These are phyloP conservation scores for Eueides isabella DNA, from an alignment of 1,140 invertebrate genomes.

Conservation along the genomic window DNA sequence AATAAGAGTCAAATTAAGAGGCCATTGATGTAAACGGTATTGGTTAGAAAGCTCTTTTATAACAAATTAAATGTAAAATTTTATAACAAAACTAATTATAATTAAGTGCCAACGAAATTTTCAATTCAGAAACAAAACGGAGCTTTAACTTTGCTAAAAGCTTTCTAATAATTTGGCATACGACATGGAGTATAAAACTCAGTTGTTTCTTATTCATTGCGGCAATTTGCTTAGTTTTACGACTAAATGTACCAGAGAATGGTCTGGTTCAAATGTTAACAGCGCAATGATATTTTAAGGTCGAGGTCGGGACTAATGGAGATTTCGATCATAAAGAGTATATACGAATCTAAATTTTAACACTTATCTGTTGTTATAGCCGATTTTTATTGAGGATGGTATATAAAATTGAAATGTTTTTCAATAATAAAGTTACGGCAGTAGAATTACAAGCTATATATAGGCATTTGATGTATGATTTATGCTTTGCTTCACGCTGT, in stretches of 20 bases:
- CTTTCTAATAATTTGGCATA: conserved; percentile 16
- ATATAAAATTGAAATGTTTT: conserved; percentile 6
- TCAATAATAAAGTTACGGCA: background rate
- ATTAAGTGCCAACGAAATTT: background rate
- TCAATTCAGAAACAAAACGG: background rate
- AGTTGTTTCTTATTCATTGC: conserved; percentile 25
- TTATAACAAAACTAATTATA: background rate
- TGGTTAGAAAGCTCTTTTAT: too few relatives aligned
- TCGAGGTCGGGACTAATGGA: conserved; percentile 40
- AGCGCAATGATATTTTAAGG: conserved; percentile 44
- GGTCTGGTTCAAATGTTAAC: conserved; percentile 45
- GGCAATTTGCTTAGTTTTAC: conserved; percentile 37
- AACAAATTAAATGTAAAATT: background rate
- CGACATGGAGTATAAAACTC: conserved; percentile 13
- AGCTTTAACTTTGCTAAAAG: background rate
- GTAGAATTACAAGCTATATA: too few relatives aligned
- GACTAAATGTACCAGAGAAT: conserved; percentile 27
- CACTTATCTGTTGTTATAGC: background rate
- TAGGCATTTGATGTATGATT: background rate
- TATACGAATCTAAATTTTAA: conserved; percentile 20
- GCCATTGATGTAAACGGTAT: too few relatives aligned
- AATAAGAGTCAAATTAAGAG: background rate
- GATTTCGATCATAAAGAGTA: conserved; percentile 25
- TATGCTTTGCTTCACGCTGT: background rate
- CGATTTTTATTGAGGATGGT: conserved; percentile 17